These are phyloP conservation scores for Propithecus perrieri DNA, from an alignment of 2,797 vertebrate genomes.

Conservation along the genomic window DNA sequence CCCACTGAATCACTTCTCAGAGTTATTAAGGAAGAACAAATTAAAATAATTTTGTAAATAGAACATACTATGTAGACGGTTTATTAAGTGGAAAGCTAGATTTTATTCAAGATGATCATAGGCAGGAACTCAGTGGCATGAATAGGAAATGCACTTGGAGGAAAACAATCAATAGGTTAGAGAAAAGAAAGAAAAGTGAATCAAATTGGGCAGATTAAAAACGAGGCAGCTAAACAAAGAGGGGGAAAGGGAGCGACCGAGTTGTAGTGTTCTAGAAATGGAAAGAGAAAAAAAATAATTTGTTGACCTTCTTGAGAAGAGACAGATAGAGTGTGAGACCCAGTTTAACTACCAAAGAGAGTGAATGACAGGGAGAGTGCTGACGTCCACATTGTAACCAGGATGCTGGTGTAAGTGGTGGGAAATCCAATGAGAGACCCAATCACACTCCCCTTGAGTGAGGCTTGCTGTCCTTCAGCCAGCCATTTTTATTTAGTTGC, in stretches of 20 bases:
- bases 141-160: neutral
- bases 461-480: neutral
- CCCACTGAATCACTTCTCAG: neutral
- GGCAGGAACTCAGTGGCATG: slow-evolving; percentile 35
- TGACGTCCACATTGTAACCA: too few relatives aligned
- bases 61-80: neutral
- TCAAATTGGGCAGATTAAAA: neutral
- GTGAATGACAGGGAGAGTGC: neutral
- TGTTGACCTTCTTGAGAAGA: neutral
- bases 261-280: neutral
- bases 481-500: neutral
- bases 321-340: neutral
- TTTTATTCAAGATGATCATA: slow-evolving; percentile 23
- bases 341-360: neutral
- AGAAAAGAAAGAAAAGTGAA: slow-evolving; percentile 30
- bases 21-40: neutral
- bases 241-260: fast-evolving
- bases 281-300: neutral
- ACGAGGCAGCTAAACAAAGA: neutral
- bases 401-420: neutral
- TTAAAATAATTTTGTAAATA: slow-evolving; percentile 50
- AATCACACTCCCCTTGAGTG: too few relatives aligned
- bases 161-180: neutral
- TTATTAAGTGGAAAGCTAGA: slow-evolving; percentile 41
- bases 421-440: neutral